Percentiles rank a stretch among this genome's conserved stretches.
Conservation (phyloP, 2,888 invertebrate genomes). For the Cephus sareptanus region DNA sequence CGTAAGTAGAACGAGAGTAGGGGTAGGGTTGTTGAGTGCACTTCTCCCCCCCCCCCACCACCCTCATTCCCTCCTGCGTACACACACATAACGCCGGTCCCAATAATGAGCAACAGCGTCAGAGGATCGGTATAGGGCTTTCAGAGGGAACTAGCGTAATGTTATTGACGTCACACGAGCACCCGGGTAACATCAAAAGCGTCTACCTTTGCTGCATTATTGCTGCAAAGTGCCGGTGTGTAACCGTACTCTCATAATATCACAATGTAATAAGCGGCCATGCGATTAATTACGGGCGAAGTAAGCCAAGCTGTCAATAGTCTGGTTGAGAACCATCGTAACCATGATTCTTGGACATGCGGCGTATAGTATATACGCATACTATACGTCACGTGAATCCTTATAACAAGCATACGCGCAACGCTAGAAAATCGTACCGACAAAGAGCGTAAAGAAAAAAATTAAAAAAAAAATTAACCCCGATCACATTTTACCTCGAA, state of each 20-base stretch:
- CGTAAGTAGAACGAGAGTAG: constrained; percentile 40
- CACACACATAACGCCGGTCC: neutral
- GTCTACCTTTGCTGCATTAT: constrained; percentile 41
- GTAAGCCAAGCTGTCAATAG: neutral
- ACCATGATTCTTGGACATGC: neutral
- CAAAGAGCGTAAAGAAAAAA: too few relatives aligned
- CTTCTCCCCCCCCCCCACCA: neutral
- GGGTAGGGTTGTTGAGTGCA: neutral
- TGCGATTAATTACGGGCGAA: constrained; percentile 44
- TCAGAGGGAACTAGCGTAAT: constrained; percentile 25
- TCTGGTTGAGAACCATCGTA: neutral
- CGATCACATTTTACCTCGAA: neutral
- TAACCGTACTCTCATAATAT: constrained; percentile 47
- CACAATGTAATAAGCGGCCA: constrained; percentile 34
- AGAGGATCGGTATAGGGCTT: neutral
- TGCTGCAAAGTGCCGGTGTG: constrained; percentile 44
- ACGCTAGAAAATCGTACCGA: neutral
- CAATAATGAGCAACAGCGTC: neutral
- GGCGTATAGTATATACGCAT: neutral
- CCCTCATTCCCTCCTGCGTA: neutral
- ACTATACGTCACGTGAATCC: neutral
- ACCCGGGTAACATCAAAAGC: constrained; percentile 46
- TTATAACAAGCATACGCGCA: neutral
- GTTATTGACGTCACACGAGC: constrained; percentile 42
- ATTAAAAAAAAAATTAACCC: neutral